Base-by-base conservation (phyloP, 1,140 invertebrate genomes). In the roundworm (Caenorhabditis elegans) region DNA sequence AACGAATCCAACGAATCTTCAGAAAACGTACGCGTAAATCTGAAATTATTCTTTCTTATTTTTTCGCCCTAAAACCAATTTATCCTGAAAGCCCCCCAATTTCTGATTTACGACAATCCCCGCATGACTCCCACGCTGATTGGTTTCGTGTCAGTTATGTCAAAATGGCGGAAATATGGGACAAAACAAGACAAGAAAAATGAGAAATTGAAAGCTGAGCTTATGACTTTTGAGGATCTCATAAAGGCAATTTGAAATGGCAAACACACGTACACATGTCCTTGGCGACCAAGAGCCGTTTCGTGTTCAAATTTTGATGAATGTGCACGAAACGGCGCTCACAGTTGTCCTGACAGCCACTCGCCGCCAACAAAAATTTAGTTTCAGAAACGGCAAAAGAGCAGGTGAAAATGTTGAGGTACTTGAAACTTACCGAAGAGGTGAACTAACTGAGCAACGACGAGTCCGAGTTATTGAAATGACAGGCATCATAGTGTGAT, bases 1-100 rank as follows among this genome's bases (percentile, higher is more conserved):
- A 86, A 53, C 24, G 82, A 85, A 65, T 86, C 86, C 43, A 86
- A 48, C 19, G 86, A 86, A 76, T 86, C 86, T 48, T 82, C 60
- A 22, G 82, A 84, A 83, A 85, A 85, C 22, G 84, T 85, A 22
- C 84, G 65, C 28, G 84, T 83, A 78, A 85, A 85, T 55, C 84
- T 77, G 43, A 80, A 80, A 60, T 70, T 79, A 28, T 46, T 22
- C 8, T 11, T 70, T 43, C 10, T 43, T 60, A 31, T 39, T 28
- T 70, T 22, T 15, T 3, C 5, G 10, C 11, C 4, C 17, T 19
- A 60, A 75, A 83, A 48, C 36, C 53, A 65, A 46, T 77, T 83
- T 36, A 34, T 19, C 10, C 76, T 36, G 46, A 79, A 77, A 70
- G 34, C 51, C 34, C 55, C 46, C 39, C n/a, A n/a, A 47, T 46